phyloP scores from a whole-genome alignment of 2,113 vertebrate species.

The Stomatorhinus ivindoensis region DNA sequence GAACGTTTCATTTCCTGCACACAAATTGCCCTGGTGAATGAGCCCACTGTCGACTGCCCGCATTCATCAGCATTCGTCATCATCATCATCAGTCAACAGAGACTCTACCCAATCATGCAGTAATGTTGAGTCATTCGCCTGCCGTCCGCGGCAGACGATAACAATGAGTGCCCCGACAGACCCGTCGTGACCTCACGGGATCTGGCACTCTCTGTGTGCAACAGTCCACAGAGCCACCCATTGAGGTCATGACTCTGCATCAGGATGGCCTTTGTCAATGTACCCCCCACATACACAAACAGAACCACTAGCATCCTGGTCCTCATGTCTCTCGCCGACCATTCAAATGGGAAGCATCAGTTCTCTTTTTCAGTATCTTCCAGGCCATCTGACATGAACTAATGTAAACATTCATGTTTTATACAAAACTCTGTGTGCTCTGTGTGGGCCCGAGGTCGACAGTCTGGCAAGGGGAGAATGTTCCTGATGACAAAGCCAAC shows the following conservation, averaged over 20 bases:
- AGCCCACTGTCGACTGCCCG: background rate
- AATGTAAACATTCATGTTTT: background rate
- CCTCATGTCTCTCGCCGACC: background rate
- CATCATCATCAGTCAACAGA: slow-evolving; percentile 9
- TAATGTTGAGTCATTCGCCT: slow-evolving; percentile 30
- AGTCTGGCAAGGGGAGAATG: background rate
- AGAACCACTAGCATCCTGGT: background rate
- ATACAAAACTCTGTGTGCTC: background rate
- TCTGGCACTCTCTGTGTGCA: background rate
- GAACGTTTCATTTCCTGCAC: background rate
- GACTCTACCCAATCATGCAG: slow-evolving; percentile 21
- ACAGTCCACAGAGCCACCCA: slow-evolving; percentile 40
- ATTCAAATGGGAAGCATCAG: background rate
- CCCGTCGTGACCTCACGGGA: slow-evolving; percentile 16
- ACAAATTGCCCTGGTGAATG: background rate
- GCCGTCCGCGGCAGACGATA: background rate
- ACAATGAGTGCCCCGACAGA: slow-evolving; percentile 24
- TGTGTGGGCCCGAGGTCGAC: background rate
- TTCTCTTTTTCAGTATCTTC: background rate
- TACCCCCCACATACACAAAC: slow-evolving; percentile 2
- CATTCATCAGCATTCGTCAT: background rate
- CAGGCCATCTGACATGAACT: background rate
- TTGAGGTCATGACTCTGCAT: slow-evolving; percentile 32
- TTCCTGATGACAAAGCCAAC: background rate
- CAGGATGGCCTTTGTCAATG: slow-evolving; percentile 26